A percentile compares a stretch with the other conserved stretches of the same genome.
Evolutionary conservation across 2,888 invertebrate genomes (phyloP).

Genomic region (Acrobasis suavella): DNA sequence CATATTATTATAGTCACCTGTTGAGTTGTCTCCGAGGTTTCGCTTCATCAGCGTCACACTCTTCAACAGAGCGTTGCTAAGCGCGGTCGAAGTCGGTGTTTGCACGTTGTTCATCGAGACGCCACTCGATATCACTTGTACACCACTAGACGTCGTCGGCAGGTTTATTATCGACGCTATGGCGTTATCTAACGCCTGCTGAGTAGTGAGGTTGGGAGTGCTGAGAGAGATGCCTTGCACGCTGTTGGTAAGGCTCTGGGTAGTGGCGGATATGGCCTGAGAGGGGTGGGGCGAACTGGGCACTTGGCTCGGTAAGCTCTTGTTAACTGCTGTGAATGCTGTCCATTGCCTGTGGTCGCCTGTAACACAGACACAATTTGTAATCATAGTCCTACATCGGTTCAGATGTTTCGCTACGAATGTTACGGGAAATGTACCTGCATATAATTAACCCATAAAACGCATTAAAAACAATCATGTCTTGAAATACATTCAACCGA

Average conservation of each 20-base stretch:
- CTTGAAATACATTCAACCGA: too few species aligned
- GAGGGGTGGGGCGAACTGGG: constrained; percentile 55
- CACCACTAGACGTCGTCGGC: constrained; percentile 56
- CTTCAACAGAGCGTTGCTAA: constrained; percentile 61
- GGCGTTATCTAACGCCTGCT: constrained; percentile 68
- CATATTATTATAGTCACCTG: constrained; percentile 49
- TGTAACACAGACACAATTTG: constrained; percentile 34
- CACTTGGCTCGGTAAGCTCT: constrained; percentile 50
- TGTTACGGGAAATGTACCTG: too few species aligned
- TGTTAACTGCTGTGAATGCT: constrained; percentile 60
- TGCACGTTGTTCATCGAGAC: constrained; percentile 51
- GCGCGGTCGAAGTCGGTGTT: constrained; percentile 45
- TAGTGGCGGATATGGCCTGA: constrained; percentile 46
- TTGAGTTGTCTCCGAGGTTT: constrained; percentile 60
- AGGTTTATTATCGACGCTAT: constrained; percentile 73
- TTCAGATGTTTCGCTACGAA: too few species aligned
- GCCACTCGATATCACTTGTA: constrained; percentile 71
- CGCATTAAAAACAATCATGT: too few species aligned
- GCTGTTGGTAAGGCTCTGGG: constrained; percentile 66
- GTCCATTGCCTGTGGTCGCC: constrained; percentile 74
- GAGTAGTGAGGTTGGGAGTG: constrained; percentile 58
- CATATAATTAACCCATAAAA: too few species aligned
- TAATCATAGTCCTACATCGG: background rate
- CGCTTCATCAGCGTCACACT: constrained; percentile 74
- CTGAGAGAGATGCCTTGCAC: constrained; percentile 71